Base-by-base conservation (phyloP, 1,140 invertebrate genomes). In the Planococcus citri region DNA sequence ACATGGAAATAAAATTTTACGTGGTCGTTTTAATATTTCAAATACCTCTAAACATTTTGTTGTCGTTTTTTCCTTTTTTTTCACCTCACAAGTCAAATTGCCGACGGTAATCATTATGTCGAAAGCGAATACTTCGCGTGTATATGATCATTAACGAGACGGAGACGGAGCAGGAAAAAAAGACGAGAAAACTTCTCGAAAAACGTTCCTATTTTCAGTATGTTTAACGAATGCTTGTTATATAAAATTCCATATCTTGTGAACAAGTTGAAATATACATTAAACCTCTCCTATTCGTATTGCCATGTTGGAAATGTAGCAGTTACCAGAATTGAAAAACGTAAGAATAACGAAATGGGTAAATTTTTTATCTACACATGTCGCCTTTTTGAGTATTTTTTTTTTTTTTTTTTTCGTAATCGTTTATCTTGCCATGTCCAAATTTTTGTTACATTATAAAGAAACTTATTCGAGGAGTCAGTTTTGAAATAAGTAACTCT, bases 241-340 rank as follows among this genome's bases (percentile, higher is more conserved):
- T 51, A 51, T 51, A 51, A n/a, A 51, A 51, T 4, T 51, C 41
- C 41, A 51, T 51, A 51, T 3, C 41, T 51, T 20, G 17, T 17
- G 17, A 51, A 51, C 41, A 51, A 33, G 41, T 51, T 51, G 41
- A 51, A 51, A 51, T 51, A 51, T 51, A 51, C n/a, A 51, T 51
- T 51, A 17, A 51, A 51, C 41, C 17, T 51, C n/a, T n/a, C 3
- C 41, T 51, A 51, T 51, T 17, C 17, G 2, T 14, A 17, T 33
- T 51, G 12, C 41, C n/a, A 51, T 51, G 41, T 33, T 33, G 29
- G 29, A 33, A 33, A 33, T 33, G 29, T 33, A 51, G 17, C 41
- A 20, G 10, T 51, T 51, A 51, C 12, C 17, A 17, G 41, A 51
- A 51, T 51, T 20, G 41, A 51, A 20, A 51, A 51, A 51, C 12